phyloP scores from a whole-genome alignment of 2,113 vertebrate genomes.

The Anolis sagrei region DNA sequence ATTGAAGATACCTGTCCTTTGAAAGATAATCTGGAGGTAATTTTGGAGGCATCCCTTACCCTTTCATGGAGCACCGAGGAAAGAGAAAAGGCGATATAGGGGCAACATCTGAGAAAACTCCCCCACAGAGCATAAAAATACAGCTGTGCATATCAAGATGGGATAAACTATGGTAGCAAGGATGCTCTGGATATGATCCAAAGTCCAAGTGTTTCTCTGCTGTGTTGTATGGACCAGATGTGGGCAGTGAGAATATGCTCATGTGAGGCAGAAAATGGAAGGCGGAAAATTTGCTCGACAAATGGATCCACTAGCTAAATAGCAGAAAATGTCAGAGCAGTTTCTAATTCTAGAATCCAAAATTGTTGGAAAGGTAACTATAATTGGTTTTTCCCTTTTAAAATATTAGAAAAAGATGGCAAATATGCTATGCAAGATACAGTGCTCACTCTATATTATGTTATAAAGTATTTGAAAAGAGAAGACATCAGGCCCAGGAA shows the following conservation, averaged over 20 bases:
- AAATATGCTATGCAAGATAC: neutral
- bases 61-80: neutral
- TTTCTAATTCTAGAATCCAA: neutral
- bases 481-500: neutral
- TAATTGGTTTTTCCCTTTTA: too few species aligned
- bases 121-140: neutral
- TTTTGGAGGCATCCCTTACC: slow-evolving; percentile 30
- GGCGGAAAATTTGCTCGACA: too few species aligned
- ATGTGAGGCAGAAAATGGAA: neutral
- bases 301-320: neutral
- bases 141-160: neutral
- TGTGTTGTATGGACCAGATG: neutral
- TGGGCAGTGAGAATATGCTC: neutral
- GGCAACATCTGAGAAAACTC: slow-evolving; percentile 15
- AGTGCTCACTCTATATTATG: neutral
- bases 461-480: neutral
- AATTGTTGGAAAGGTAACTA: neutral
- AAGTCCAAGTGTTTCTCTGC: neutral
- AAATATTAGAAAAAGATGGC: neutral
- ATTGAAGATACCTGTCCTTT: neutral
- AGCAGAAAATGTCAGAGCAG: neutral
- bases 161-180: neutral
- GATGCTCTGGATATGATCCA: neutral
- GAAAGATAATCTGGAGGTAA: slow-evolving; percentile 38
- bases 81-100: neutral